Base-by-base conservation (phyloP, 2,888 invertebrate genomes). In the Sesia bembeciformis region DNA sequence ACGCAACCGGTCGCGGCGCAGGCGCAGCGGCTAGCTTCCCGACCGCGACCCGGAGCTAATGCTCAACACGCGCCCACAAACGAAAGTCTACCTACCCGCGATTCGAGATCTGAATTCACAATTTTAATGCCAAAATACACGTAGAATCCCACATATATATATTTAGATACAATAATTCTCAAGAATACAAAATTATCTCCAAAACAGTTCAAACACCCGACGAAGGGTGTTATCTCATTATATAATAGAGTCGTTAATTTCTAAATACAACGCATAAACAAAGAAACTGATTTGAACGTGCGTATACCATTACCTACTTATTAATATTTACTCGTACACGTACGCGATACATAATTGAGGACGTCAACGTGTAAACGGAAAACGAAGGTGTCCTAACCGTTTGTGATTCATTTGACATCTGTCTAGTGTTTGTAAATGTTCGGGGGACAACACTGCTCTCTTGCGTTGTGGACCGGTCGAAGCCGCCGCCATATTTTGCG, bases 251-350 rank as follows among this genome's bases (percentile, higher is more conserved):
- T 23, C 23, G 72, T 70, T 68, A 68, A 71, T 68, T 74, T 72
- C 65, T 68, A 67, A 70, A 70, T 68, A 73, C 70, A 73, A 63
- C 62, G 58, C 59, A 62, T 61, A 63, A 68, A 72, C 74, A 76
- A 77, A 72, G 68, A 70, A 49, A 42, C 40, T 55, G 55, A 52
- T 46, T 53, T 43, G 52, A 62, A 61, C 61, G 61, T 64, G 60
- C 62, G 61, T 62, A 60, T 58, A 64, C 63, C 62, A 67, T 67
- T 69, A 65, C 62, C 64, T 63, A 23, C 23, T 23, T 23, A 23
- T 23, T 23, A 23, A 23, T 23, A 23, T 23, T 23, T 23, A 23
- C 23, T 23, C 23, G 23, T 23, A 23, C 23, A 23, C 23, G 23
- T 23, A 23, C 23, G 23, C 23, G 23, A 23, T 23, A 23, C 23